phyloP scores from a whole-genome alignment of 2,797 vertebrate species.

The Coracias cyanogaster region DNA sequence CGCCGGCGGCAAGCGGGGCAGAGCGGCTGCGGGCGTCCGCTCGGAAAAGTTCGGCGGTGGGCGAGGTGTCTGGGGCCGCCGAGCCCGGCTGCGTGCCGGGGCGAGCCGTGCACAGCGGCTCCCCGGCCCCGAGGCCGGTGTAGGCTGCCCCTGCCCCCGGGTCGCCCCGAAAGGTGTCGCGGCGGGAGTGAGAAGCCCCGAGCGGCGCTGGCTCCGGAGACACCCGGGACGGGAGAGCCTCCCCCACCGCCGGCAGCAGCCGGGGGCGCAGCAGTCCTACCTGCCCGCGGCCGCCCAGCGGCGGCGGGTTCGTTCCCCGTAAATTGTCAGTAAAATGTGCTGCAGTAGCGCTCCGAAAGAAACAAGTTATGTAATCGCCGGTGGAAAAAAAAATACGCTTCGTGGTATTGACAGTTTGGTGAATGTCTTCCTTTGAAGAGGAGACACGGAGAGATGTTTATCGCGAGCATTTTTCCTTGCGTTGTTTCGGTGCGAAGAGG shows the following conservation, averaged over 20 bases:
- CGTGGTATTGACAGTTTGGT: background rate
- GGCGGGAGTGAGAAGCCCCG: background rate
- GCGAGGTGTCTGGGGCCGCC: background rate
- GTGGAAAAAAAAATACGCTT: background rate
- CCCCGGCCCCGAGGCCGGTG: background rate
- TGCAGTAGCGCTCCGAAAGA: constrained; percentile 4
- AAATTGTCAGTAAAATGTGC: background rate
- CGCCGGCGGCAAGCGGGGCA: too few species aligned
- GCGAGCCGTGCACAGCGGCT: too few species aligned
- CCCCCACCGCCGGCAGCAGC: background rate
- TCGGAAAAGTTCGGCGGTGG: background rate
- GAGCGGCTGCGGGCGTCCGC: background rate
- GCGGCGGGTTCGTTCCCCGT: background rate
- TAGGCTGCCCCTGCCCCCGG: background rate
- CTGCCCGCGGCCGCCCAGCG: background rate
- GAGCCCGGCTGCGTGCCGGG: background rate
- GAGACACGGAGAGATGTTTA: background rate
- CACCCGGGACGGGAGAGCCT: background rate
- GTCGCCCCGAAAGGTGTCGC: background rate
- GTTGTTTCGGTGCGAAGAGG: background rate
- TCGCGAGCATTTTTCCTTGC: background rate
- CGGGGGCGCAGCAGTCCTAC: background rate
- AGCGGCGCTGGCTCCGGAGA: accelerated
- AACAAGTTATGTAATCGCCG: constrained; percentile 68
- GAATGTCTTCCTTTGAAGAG: background rate